Conservation (phyloP, 35 echinoderm and acorn worm species). For the Anneissia japonica region DNA sequence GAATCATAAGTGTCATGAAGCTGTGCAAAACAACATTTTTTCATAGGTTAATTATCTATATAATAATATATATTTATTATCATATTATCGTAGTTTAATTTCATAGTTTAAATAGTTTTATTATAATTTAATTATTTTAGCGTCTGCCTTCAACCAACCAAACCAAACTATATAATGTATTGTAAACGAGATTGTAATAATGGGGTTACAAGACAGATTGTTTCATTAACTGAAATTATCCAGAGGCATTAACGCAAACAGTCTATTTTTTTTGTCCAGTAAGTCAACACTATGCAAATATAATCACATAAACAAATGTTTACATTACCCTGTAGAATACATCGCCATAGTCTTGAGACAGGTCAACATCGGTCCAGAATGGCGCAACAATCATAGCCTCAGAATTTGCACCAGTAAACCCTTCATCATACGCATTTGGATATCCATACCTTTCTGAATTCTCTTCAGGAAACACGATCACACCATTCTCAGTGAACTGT, state of each 20-base stretch:
- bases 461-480: constrained; percentile 44
- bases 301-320: neutral
- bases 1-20: neutral
- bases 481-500: constrained; percentile 61
- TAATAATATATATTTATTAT: no score
- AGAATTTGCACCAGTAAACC: neutral
- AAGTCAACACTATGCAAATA: neutral
- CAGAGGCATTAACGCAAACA: no score
- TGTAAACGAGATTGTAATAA: no score
- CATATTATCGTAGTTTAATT: no score
- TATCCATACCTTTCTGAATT: constrained; percentile 42
- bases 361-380: constrained; percentile 68
- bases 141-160: no score
- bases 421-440: constrained; percentile 35
- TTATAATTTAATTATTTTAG: no score
- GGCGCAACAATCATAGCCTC: constrained; percentile 21
- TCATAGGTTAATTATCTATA: no score
- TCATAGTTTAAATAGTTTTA: no score
- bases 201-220: no score
- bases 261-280: no score
- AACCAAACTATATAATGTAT: no score
- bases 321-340: constrained; percentile 67
- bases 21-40: neutral
- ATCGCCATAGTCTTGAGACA: constrained; percentile 44
- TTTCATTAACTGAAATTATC: no score